These are phyloP conservation scores for Tiliacea aurago DNA, from an alignment of 2,888 invertebrate genomes.

Conservation along the genomic window DNA sequence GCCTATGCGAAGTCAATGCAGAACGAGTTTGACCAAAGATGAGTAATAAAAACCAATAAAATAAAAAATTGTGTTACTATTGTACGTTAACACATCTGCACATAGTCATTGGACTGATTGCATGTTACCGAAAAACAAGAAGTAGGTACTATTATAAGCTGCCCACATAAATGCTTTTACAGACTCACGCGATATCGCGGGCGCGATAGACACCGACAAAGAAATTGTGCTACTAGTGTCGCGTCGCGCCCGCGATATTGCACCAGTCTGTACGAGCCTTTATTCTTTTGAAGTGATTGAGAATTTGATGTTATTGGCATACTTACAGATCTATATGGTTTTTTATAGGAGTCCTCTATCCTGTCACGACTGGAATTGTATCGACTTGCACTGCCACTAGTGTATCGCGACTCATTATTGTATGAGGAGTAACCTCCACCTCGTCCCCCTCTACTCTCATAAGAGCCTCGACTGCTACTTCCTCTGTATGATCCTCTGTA, in stretches of 20 bases:
- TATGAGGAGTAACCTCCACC: constrained; percentile 84
- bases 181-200: too few relatives aligned
- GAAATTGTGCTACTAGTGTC: too few relatives aligned
- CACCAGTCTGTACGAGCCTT: too few relatives aligned
- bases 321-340: constrained; percentile 87
- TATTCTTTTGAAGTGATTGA: not conserved
- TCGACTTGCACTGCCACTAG: constrained; percentile 80
- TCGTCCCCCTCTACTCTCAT: constrained; percentile 85
- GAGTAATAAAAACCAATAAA: not conserved
- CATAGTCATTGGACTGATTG: not conserved
- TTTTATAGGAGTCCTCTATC: constrained; percentile 87
- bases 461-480: constrained; percentile 80
- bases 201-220: too few relatives aligned
- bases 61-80: too few relatives aligned
- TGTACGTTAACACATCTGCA: too few relatives aligned
- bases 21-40: not conserved
- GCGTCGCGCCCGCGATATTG: too few relatives aligned
- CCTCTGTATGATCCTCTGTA: constrained; percentile 86
- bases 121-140: not conserved
- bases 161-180: too few relatives aligned
- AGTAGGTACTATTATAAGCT: not conserved
- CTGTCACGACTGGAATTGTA: constrained; percentile 83
- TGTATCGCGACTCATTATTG: constrained; percentile 85
- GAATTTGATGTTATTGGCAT: not conserved
- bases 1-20: not conserved